Evolutionary conservation across 2,888 invertebrate species (phyloP).

Genomic region (Euspilapteryx auroguttella): DNA sequence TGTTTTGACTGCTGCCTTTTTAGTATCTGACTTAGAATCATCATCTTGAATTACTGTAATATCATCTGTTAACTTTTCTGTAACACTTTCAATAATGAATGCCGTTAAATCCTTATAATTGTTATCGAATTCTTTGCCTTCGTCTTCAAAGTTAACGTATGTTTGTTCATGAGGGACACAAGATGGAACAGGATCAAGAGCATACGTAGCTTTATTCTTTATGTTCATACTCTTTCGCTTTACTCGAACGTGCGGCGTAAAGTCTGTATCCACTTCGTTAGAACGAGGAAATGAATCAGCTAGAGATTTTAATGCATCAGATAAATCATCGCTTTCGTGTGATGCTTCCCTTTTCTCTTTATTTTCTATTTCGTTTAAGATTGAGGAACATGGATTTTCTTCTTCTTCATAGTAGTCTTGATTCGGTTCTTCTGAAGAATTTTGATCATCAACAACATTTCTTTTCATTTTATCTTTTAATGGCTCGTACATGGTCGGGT

Average conservation of each 20-base stretch:
- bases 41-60: too few relatives aligned
- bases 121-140: conserved; percentile 51
- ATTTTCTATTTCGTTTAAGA: background rate
- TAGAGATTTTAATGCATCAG: conserved; percentile 31
- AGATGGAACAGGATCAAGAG: too few relatives aligned
- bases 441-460: conserved; percentile 13
- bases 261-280: conserved; percentile 18
- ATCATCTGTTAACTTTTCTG: too few relatives aligned
- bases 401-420: conserved; percentile 2
- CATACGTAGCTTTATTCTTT: too few relatives aligned
- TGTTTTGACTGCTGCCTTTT: too few relatives aligned
- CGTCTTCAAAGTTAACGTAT: too few relatives aligned
- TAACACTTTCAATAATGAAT: too few relatives aligned
- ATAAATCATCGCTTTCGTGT: conserved; percentile 16
- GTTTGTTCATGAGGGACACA: too few relatives aligned
- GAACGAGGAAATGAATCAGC: conserved; percentile 45
- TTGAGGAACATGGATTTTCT: background rate
- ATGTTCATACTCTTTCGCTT: conserved; percentile 33
- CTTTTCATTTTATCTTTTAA: too few relatives aligned
- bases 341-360: conserved; percentile 20
- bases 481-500: conserved; percentile 19
- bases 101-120: too few relatives aligned
- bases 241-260: conserved; percentile 35
- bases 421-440: conserved; percentile 10
- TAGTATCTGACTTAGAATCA: too few relatives aligned